These are phyloP conservation scores for Stomatorhinus ivindoensis DNA, from an alignment of 2,113 vertebrate species.

Conservation along the genomic window DNA sequence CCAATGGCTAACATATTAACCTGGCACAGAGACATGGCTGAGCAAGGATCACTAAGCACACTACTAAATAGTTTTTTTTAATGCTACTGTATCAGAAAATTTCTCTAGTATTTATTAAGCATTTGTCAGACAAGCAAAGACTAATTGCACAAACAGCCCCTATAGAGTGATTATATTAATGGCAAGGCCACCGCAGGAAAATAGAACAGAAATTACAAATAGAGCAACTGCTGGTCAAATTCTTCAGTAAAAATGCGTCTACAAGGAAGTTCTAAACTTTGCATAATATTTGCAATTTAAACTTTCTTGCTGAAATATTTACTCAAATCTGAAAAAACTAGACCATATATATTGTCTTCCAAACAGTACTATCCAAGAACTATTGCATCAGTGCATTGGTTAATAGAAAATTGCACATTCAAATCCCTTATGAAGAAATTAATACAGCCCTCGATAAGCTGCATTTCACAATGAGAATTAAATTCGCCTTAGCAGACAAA, in stretches of 20 bases:
- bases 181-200: neutral
- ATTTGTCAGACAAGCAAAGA: neutral
- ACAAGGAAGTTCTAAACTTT: neutral
- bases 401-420: neutral
- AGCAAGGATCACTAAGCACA: neutral
- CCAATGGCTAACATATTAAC: neutral
- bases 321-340: neutral
- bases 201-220: neutral
- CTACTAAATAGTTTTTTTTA: neutral
- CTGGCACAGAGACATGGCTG: neutral
- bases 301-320: neutral
- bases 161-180: neutral
- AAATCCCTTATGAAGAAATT: neutral
- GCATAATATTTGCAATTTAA: neutral
- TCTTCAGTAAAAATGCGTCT: neutral
- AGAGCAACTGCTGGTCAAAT: neutral
- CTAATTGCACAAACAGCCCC: neutral
- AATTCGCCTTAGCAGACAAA: neutral
- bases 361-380: neutral
- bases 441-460: neutral
- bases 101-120: neutral
- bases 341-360: neutral
- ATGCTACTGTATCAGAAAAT: neutral
- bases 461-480: neutral
- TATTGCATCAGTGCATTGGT: neutral